Evolutionary conservation across 2,113 vertebrate species (phyloP).

Genomic region (Xiphophorus maculatus): DNA sequence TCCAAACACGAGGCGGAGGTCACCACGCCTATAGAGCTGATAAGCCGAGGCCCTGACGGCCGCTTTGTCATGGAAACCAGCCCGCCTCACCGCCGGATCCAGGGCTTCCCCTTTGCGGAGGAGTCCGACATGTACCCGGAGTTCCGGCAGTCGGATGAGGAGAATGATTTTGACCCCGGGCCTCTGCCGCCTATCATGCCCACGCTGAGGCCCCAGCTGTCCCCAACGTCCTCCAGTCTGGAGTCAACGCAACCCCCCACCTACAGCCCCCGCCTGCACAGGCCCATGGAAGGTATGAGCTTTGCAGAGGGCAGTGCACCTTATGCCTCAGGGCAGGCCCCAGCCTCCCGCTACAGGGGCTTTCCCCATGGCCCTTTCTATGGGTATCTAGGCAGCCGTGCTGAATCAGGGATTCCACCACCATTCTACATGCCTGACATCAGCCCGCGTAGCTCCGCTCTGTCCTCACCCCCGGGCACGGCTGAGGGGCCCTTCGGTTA

Average conservation of each 20-base stretch:
- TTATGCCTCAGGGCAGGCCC: constrained; percentile 92
- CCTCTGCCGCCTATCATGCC: constrained; percentile 89
- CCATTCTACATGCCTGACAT: constrained; percentile 99
- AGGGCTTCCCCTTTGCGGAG: constrained; percentile 97
- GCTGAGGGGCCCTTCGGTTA: constrained; percentile 92
- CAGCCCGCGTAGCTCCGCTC: constrained; percentile 95
- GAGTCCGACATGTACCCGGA: constrained; percentile 99
- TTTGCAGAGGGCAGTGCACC: constrained; percentile 87
- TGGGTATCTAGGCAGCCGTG: constrained; percentile 93
- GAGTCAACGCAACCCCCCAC: constrained; percentile 98
- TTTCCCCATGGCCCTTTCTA: constrained; percentile 95
- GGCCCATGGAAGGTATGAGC: constrained; percentile 88
- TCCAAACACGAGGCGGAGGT: constrained; percentile 95
- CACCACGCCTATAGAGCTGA: constrained; percentile 95
- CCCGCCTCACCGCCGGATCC: constrained; percentile 88
- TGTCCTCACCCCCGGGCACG: constrained; percentile 92
- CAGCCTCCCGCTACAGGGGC: constrained; percentile 86
- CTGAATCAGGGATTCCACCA: constrained; percentile 90
- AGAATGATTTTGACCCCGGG: constrained; percentile 92
- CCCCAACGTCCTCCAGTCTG: constrained; percentile 96
- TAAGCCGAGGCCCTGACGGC: constrained; percentile 95
- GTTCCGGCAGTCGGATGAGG: constrained; percentile 98
- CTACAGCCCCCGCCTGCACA: constrained; percentile 97
- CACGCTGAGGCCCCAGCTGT: constrained; percentile 93
- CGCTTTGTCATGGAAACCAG: constrained; percentile 93